Evolutionary conservation across 2,113 vertebrate species (phyloP).

Genomic region (Vanacampus margaritifer): DNA sequence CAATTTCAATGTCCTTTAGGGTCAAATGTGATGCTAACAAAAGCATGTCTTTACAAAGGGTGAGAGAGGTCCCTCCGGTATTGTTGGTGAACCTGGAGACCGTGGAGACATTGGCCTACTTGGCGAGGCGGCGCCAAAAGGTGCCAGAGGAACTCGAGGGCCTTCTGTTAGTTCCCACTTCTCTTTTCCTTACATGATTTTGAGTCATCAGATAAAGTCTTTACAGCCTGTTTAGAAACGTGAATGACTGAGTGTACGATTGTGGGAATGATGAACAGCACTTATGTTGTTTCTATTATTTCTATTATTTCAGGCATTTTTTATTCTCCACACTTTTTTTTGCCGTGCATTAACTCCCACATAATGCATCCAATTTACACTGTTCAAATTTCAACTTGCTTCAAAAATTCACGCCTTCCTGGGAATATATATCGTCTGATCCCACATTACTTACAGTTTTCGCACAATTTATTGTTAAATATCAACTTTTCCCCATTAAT

Average conservation of each 20-base stretch:
- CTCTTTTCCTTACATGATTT: background rate
- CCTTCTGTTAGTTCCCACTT: conserved; percentile 74
- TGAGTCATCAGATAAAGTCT: background rate
- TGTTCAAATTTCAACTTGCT: too few species aligned
- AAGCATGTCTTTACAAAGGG: conserved; percentile 74
- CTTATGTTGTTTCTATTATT: too few species aligned
- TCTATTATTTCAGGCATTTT: too few species aligned
- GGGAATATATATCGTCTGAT: too few species aligned
- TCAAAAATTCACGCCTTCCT: too few species aligned
- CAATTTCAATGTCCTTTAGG: background rate
- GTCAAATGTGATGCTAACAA: background rate
- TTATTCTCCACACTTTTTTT: too few species aligned
- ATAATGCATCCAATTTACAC: too few species aligned
- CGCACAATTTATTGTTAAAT: too few species aligned
- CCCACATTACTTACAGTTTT: too few species aligned
- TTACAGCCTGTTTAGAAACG: background rate
- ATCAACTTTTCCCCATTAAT: too few species aligned
- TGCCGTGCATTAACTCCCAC: too few species aligned
- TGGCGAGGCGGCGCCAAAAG: conserved; percentile 85
- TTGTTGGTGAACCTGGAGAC: conserved; percentile 79
- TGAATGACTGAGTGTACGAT: background rate
- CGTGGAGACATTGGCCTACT: conserved; percentile 75
- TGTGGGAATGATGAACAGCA: too few species aligned
- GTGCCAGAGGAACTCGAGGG: conserved; percentile 89
- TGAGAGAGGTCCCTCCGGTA: conserved; percentile 81